Evolutionary conservation across 1,140 invertebrate genomes (phyloP), one percentile per base, ranked within the genome.

Genomic region (Psilanteris sp.): DNA sequence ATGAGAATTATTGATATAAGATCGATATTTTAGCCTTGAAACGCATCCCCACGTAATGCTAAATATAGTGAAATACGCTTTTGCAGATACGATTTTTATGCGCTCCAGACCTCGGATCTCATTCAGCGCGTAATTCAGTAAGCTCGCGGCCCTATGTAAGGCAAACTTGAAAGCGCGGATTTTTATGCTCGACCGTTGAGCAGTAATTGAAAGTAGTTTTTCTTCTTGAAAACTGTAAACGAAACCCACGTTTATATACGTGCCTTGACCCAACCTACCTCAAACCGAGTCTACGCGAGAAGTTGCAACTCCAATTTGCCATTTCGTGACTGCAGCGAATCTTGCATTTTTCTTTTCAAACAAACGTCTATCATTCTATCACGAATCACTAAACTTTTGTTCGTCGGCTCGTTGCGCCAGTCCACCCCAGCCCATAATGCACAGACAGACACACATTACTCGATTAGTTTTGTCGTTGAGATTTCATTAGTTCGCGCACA

Each of bases 301-400:
- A 88, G 82, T 89, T 87, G 66, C 83, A 87, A 88, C 87, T 88
- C 84, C 84, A 88, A 88, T 89, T 89, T 88, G 87, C 87, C 85
- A 88, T 89, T 88, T 88, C 87, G 87, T 89, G 87, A 88, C 87
- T 89, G 85, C 83, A 86, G 85, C 81, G 81, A 89, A 89, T 89
- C 87, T 89, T 89, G 87, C 87, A 89, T 89, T 89, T 89, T 89
- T 88, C 87, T 89, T 89, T 89, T 81, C 78, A 59, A 89, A 89
- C 87, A 89, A 87, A 87, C 85, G 87, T 87, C 87, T 89, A 89
- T 89, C 87, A 88, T 87, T 88, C 87, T 85, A 89, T 88, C 87
- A 87, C 86, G 86, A 86, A 86, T 76, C 57, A 39, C 68, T 50
- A 85, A 88, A 88, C 85, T 89, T 89, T 88, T 87, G 83, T 85